phyloP scores from a whole-genome alignment of 2,113 vertebrate species.

The Dromas ardeola region DNA sequence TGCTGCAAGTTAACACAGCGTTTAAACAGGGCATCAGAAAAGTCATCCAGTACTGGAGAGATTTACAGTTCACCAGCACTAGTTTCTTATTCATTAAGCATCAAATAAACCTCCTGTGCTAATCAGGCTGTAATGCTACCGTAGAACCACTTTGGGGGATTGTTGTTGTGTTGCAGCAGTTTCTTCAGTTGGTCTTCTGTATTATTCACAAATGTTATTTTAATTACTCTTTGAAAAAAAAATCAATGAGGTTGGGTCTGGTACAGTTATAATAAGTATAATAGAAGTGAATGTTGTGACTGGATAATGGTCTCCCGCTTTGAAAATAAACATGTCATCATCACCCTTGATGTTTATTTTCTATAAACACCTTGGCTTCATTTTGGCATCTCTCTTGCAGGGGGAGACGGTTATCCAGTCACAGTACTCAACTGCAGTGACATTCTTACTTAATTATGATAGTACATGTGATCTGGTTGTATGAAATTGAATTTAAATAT shows the following conservation, averaged over 20 bases:
- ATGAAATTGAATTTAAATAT: slow-evolving; percentile 77
- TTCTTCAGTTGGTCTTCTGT: slow-evolving; percentile 54
- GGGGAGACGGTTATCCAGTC: slow-evolving; percentile 65
- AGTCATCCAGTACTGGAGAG: slow-evolving; percentile 18
- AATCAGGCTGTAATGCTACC: slow-evolving; percentile 44
- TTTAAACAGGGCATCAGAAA: slow-evolving; percentile 12
- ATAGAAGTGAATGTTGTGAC: slow-evolving; percentile 52
- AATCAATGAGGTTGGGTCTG: slow-evolving; percentile 57
- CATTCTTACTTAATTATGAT: slow-evolving; percentile 74
- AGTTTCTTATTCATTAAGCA: slow-evolving; percentile 65
- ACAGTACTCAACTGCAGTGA: slow-evolving; percentile 62
- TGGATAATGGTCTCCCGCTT: slow-evolving; percentile 68
- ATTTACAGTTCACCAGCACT: slow-evolving; percentile 47
- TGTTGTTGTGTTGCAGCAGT: slow-evolving; percentile 52
- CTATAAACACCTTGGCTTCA: slow-evolving; percentile 67
- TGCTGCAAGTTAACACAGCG: slow-evolving; percentile 1
- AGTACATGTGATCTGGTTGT: slow-evolving; percentile 70
- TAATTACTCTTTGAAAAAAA: slow-evolving; percentile 66
- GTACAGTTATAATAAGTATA: slow-evolving; percentile 56
- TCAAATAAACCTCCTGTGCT: slow-evolving; percentile 48
- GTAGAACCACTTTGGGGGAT: slow-evolving; percentile 52
- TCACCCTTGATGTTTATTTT: slow-evolving; percentile 73
- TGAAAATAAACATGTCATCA: slow-evolving; percentile 77
- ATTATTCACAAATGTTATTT: slow-evolving; percentile 70
- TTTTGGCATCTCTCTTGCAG: slow-evolving; percentile 69